Conservation (phyloP, 2,888 invertebrate genomes). For the Tinea semifulvella region DNA sequence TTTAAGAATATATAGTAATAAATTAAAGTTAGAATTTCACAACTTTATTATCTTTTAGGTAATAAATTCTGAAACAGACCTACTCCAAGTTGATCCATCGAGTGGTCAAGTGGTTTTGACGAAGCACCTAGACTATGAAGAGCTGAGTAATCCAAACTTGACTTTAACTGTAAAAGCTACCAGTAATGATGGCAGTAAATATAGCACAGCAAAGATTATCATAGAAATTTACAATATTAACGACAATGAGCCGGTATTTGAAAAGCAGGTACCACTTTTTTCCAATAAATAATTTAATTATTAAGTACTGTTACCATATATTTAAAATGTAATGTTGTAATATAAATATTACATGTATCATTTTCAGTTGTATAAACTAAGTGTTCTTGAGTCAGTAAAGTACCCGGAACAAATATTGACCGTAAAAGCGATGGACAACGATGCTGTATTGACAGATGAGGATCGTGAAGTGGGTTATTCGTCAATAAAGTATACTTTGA, state of each 20-base stretch:
- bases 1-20: neutral
- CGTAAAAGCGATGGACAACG: conserved; percentile 76
- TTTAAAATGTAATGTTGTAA: too few relatives aligned
- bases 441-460: conserved; percentile 66
- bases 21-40: too few relatives aligned
- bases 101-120: conserved; percentile 80
- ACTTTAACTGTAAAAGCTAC: conserved; percentile 66
- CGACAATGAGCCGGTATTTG: conserved; percentile 80
- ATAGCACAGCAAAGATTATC: conserved; percentile 72
- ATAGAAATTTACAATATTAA: conserved; percentile 79
- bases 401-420: conserved; percentile 73
- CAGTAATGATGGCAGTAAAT: conserved; percentile 59
- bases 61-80: conserved; percentile 60
- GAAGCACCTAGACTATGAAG: conserved; percentile 81
- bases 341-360: too few relatives aligned
- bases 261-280: conserved; percentile 55
- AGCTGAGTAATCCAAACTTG: conserved; percentile 66
- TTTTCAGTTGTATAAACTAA: conserved; percentile 71
- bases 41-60: conserved; percentile 50
- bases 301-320: too few relatives aligned
- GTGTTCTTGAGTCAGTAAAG: conserved; percentile 74
- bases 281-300: conserved; percentile 10
- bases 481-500: conserved; percentile 74
- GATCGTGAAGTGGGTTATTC: conserved; percentile 72
- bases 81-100: conserved; percentile 67